A percentile compares a stretch with the other conserved stretches of the same genome.
Evolutionary conservation across 2,113 vertebrate genomes (phyloP).

Genomic region (Corvus cornix): DNA sequence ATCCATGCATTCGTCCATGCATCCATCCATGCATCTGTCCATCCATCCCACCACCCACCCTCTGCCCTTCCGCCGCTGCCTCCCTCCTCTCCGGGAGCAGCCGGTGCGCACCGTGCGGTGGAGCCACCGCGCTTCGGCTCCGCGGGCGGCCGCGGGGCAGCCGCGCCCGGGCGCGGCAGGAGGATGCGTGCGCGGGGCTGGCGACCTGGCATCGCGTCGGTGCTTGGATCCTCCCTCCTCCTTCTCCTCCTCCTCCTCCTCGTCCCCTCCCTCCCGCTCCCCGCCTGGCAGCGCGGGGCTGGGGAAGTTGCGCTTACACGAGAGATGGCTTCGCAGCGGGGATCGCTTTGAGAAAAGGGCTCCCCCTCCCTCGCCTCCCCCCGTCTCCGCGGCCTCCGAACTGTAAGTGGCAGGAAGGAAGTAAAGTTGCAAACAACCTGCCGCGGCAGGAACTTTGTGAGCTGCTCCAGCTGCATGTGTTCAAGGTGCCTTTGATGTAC

Average conservation of each 20-base stretch:
- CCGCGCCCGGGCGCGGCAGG: not conserved
- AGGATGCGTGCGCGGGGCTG: not conserved
- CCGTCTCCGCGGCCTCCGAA: not conserved
- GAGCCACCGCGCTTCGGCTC: not conserved
- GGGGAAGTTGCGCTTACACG: not conserved
- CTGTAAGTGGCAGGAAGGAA: conserved; percentile 56
- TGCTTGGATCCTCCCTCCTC: not conserved
- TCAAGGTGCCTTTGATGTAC: conserved; percentile 68
- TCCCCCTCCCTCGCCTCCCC: not conserved
- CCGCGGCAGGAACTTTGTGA: conserved; percentile 58
- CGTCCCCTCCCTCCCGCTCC: not conserved
- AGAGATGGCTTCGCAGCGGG: conserved; percentile 35
- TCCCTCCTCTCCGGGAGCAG: not conserved
- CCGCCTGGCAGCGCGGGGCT: not conserved
- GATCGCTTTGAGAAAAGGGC: not conserved
- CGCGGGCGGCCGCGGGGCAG: not conserved
- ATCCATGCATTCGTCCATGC: not conserved
- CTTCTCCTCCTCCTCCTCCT: not conserved
- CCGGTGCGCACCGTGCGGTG: not conserved
- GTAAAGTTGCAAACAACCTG: conserved; percentile 63
- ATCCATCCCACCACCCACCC: not conserved
- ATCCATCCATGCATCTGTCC: not conserved
- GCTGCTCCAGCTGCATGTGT: conserved; percentile 23
- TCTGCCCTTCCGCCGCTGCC: not conserved
- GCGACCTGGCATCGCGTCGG: not conserved